Evolutionary conservation across 2,113 vertebrate genomes (phyloP).

Genomic region (Circaetus cinerascens): DNA sequence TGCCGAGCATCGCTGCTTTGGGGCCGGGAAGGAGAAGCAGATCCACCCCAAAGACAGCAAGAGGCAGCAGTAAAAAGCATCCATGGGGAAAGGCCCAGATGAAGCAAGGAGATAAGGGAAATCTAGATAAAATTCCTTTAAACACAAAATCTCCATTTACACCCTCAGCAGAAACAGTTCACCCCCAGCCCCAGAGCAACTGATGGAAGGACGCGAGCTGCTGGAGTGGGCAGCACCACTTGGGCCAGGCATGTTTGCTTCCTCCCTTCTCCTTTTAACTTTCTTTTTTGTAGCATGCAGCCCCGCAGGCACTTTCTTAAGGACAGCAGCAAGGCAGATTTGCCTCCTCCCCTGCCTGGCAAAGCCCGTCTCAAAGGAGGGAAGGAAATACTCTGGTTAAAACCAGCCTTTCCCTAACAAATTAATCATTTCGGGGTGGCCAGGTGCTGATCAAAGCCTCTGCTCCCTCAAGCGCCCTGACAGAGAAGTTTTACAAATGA

Average conservation of each 20-base stretch:
- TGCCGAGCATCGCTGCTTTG: not conserved
- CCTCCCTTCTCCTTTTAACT: not conserved
- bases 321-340: not conserved
- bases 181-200: not conserved
- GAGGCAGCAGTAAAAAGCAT: not conserved
- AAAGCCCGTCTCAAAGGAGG: not conserved
- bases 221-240: not conserved
- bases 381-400: not conserved
- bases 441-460: not conserved
- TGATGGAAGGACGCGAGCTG: fast-evolving
- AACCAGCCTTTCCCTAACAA: not conserved
- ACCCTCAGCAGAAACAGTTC: not conserved
- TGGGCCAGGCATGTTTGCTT: fast-evolving
- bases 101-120: not conserved
- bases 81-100: not conserved
- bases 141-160: not conserved
- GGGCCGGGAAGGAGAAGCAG: not conserved
- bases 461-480: not conserved
- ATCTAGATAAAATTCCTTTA: not conserved
- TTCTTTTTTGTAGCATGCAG: not conserved
- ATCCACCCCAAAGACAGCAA: not conserved
- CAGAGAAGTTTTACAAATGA: not conserved
- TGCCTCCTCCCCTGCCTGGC: not conserved
- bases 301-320: not conserved
- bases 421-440: not conserved